phyloP scores from a whole-genome alignment of 2,797 vertebrate species.

The Melanotaenia nigrans region DNA sequence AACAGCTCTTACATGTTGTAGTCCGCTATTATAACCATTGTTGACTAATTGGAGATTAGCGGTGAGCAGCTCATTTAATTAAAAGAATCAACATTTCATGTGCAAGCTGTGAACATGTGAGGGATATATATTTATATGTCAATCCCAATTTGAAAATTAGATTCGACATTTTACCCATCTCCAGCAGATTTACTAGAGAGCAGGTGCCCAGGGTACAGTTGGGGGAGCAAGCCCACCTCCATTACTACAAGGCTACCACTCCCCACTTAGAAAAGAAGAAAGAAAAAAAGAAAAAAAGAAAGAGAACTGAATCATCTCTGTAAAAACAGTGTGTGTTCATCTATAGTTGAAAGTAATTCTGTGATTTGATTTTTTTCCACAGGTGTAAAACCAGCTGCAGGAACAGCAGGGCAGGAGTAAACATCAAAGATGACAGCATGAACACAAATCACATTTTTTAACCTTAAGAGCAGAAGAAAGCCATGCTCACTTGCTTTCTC shows the following conservation, averaged over 20 bases:
- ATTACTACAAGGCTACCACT: too few relatives aligned
- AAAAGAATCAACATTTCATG: slow-evolving; percentile 46
- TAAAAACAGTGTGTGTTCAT: slow-evolving; percentile 27
- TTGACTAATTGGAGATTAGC: slow-evolving; percentile 47
- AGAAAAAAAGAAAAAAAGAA: too few relatives aligned
- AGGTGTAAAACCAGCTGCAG: slow-evolving; percentile 9
- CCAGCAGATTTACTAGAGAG: too few relatives aligned
- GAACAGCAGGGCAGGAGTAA: neutral
- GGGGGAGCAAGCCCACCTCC: too few relatives aligned
- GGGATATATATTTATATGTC: slow-evolving; percentile 22
- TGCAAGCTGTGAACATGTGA: slow-evolving; percentile 42
- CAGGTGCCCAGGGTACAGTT: too few relatives aligned
- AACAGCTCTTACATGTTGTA: neutral
- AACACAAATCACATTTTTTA: slow-evolving; percentile 28
- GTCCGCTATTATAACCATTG: slow-evolving; percentile 27
- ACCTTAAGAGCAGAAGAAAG: slow-evolving; percentile 18
- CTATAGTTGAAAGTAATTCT: neutral
- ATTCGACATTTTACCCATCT: too few relatives aligned
- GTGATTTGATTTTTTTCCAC: neutral
- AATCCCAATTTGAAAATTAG: neutral
- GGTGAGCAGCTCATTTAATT: slow-evolving; percentile 17
- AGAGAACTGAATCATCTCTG: too few relatives aligned
- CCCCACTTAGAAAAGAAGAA: too few relatives aligned
- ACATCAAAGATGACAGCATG: slow-evolving; percentile 22
- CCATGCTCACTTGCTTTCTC: neutral